Conservation (phyloP, 2,797 vertebrate genomes). For the Gorsachius magnificus region DNA sequence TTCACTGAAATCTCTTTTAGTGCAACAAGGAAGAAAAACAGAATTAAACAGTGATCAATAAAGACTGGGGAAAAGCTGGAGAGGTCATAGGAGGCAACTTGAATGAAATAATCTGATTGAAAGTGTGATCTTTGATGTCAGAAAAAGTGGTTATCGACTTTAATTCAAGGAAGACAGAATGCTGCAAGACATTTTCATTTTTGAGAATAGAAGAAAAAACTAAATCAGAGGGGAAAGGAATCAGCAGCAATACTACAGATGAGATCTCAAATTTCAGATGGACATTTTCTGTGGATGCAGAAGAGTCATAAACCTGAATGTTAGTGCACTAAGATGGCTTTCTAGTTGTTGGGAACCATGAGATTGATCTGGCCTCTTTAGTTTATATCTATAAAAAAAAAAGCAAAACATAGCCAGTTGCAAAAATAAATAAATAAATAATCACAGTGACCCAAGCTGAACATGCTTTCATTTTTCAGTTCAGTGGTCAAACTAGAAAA, state of each 20-base stretch:
- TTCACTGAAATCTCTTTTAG: neutral
- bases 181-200: slow-evolving; percentile 35
- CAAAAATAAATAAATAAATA: neutral
- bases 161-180: slow-evolving; percentile 30
- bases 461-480: slow-evolving; percentile 25
- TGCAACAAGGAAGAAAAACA: neutral
- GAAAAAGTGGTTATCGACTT: slow-evolving; percentile 50
- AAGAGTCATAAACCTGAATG: neutral
- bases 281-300: neutral
- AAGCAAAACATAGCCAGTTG: neutral
- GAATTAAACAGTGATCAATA: slow-evolving; percentile 50
- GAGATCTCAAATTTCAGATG: neutral
- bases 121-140: slow-evolving; percentile 55
- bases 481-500: slow-evolving; percentile 17
- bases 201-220: neutral
- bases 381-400: neutral
- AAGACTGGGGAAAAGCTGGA: neutral
- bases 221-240: neutral
- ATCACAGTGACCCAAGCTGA: neutral
- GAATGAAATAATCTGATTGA: slow-evolving; percentile 53
- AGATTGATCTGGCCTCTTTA: neutral
- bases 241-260: neutral
- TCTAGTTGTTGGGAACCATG: neutral
- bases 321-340: neutral
- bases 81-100: slow-evolving; percentile 19